Base-by-base conservation (phyloP, 2,888 invertebrate species). In the Carabus problematicus region DNA sequence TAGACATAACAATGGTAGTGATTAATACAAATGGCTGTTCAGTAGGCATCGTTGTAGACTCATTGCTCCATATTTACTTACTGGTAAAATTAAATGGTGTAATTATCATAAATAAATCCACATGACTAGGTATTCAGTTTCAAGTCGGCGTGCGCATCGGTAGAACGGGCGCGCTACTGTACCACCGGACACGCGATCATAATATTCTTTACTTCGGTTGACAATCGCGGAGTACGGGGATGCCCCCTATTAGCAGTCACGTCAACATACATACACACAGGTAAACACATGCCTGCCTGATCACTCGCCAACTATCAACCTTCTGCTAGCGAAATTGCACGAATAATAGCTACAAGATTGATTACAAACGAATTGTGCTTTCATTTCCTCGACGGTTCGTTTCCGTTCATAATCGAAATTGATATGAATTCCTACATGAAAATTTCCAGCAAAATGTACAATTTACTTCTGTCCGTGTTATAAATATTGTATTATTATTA, bases 91-190 rank as follows among this genome's bases (percentile, higher is more conserved):
- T 47, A 47, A 47, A 47, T 16, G 47, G 47, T 47, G 47, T 47
- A 47, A 47, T 47, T 47, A 47, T 47, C 47, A 47, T 47, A 47
- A 47, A 47, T 47, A 47, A 47, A 47, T 47, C 47, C 11, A 47
- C 47, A 47, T 47, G 47, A 47, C 16, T 47, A 47, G 8, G 16
- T 14, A 47, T 47, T 14, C 47, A 11, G 47, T 47, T 47, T 7
- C 11, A 12, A 29, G 29, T 29, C 29, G 29, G 6, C 29, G 29
- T 29, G 29, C 29, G 29, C 29, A 29, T 29, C 29, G 29, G 29
- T 29, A 29, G 29, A 29, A 6, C 12, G 43, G 43, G 43, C 43
- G 43, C 43, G 43, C 42, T 8, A 42, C 45, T 45, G 11, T 11
- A 7, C 7, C 16, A 16, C 9, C 7, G 47, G 47, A 14, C 47